Evolutionary conservation across 2,797 vertebrate species (phyloP).

Genomic region (Hephaestus fuliginosus): DNA sequence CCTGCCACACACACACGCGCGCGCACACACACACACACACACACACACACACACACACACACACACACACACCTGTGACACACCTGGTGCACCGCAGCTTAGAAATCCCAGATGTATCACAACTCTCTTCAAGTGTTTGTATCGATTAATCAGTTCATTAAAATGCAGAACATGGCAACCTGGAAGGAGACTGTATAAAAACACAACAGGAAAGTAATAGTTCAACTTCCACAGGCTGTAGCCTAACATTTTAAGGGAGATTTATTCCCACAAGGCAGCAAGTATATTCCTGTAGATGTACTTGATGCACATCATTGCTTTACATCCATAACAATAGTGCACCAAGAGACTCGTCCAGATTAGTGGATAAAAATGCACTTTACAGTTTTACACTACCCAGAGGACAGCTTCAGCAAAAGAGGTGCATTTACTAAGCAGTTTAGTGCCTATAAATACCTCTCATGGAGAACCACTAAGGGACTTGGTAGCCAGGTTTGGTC

Average conservation of each 20-base stretch:
- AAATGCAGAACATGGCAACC: background rate
- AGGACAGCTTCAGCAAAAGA: conserved; percentile 53
- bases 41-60: conserved; percentile 30
- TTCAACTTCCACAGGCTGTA: background rate
- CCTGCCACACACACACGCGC: conserved; percentile 74
- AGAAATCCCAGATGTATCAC: background rate
- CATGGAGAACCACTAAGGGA: conserved; percentile 29
- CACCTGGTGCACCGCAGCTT: conserved; percentile 54
- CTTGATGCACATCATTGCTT: conserved; percentile 29
- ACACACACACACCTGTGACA: conserved; percentile 66
- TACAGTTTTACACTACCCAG: conserved; percentile 48
- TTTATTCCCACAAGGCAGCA: conserved; percentile 23
- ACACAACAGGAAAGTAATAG: background rate
- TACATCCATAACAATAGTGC: conserved; percentile 33
- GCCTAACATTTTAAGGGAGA: conserved; percentile 10
- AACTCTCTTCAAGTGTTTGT: conserved; percentile 3
- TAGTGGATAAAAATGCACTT: conserved; percentile 44
- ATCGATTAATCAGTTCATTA: background rate
- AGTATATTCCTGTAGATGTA: conserved; percentile 19
- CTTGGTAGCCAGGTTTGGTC: conserved; percentile 8
- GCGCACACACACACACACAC: conserved; percentile 35
- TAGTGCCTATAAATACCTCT: conserved; percentile 47
- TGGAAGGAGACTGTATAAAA: background rate
- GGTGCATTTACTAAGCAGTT: conserved; percentile 42
- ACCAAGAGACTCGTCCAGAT: conserved; percentile 43